Evolutionary conservation across 1,140 invertebrate species (phyloP), one percentile per base, ranked within the genome.

Genomic region (Matsumurasca onukii): DNA sequence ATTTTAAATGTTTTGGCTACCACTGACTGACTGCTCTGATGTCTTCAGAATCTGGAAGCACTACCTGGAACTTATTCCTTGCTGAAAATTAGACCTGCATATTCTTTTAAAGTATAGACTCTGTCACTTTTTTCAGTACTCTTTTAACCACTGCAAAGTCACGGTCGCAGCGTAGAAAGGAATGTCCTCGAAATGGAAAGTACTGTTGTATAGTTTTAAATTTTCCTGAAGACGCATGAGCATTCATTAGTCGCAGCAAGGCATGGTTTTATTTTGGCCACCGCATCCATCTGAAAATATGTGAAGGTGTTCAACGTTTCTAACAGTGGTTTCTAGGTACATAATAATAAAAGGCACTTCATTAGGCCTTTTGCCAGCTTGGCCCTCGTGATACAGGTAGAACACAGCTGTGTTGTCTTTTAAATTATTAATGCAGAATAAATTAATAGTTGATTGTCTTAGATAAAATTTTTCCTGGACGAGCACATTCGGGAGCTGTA

Each of bases 141-240:
- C 57, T 68, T 64, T 76, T 75, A 24, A 76, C 67, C 22, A 75
- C 52, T 13, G 69, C 70, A 65, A 76, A 76, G 61, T 72, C 73
- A n/a, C 74, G 49, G 59, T 75, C 75, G 51, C 73, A 75, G 3
- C 74, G 74, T 9, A 76, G 48, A 57, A 70, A 76, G 27, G 71
- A 69, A 63, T 76, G 74, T n/a, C 75, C 75, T n/a, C 71, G 22
- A 15, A 71, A 25, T 5, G 75, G 73, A 66, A 75, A 76, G 24
- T 68, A 64, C 22, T 74, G 72, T 31, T 64, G 48, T 31, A 74
- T 67, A 48, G 29, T 72, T 39, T 73, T 52, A 55, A 74, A 72
- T 24, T 55, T 59, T 30, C 51, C 49, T 1, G 39, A 17, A 31
- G 52, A 20, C 20, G 49, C 57, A 34, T 73, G 45, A 17, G 62